These are phyloP conservation scores for Cygnus buccinator DNA, from an alignment of 2,113 vertebrate species.

Conservation along the genomic window DNA sequence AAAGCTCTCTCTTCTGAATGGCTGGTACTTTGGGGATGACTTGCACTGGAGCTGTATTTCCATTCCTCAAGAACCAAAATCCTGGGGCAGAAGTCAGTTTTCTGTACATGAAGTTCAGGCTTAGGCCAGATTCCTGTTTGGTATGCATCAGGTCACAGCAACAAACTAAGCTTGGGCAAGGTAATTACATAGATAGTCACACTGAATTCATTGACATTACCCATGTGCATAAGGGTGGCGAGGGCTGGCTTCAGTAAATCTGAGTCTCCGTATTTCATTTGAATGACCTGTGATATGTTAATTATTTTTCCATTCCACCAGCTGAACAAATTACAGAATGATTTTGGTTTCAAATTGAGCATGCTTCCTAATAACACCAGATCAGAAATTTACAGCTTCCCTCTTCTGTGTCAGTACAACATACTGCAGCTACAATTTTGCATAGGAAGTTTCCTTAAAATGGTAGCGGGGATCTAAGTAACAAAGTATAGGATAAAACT, in stretches of 20 bases:
- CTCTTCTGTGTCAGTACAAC: background rate
- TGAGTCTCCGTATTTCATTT: background rate
- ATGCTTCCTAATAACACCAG: background rate
- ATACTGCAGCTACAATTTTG: background rate
- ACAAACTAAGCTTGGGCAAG: background rate
- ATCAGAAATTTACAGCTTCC: background rate
- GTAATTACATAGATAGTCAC: background rate
- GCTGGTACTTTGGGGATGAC: background rate
- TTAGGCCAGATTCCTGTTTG: background rate
- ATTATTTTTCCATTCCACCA: background rate
- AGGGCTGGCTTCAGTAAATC: background rate
- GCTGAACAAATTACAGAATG: constrained; percentile 7
- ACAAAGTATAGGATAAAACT: background rate
- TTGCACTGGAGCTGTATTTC: background rate
- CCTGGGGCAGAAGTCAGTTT: background rate
- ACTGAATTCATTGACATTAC: background rate
- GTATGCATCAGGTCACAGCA: background rate
- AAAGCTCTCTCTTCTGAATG: background rate
- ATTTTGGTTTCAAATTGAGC: background rate
- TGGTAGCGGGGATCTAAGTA: background rate
- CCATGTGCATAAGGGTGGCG: background rate
- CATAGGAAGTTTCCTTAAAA: background rate
- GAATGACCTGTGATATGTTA: background rate
- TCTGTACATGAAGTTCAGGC: background rate
- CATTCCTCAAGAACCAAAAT: background rate